phyloP scores from a whole-genome alignment of 1,140 invertebrate species.

The Monomorium pharaonis region DNA sequence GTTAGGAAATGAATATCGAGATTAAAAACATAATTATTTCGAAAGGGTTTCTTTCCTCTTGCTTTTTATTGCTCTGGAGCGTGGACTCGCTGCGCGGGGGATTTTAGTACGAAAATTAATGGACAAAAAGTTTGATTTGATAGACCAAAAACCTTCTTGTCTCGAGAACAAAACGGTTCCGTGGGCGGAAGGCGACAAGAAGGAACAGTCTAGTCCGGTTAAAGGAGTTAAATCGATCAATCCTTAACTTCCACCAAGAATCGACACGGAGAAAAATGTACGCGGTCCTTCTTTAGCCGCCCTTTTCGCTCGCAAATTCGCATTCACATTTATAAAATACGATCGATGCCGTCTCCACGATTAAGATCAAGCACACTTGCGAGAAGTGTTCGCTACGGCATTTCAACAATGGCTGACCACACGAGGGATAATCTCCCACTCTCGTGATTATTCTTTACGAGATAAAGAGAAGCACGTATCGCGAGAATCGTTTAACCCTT shows the following conservation, averaged over 20 bases:
- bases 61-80: background rate
- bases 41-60: background rate
- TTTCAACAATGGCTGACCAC: background rate
- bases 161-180: conserved; percentile 38
- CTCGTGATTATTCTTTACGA: background rate
- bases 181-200: background rate
- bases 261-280: conserved; percentile 12
- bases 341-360: background rate
- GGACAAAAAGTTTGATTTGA: conserved; percentile 25
- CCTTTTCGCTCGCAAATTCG: background rate
- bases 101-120: conserved; percentile 28
- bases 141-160: conserved; percentile 28
- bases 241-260: conserved; percentile 39
- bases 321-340: background rate
- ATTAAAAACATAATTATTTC: background rate
- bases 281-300: conserved; percentile 5
- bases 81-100: background rate
- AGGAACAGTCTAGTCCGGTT: background rate
- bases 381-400: background rate
- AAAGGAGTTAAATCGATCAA: conserved; percentile 63
- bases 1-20: background rate
- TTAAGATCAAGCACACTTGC: background rate
- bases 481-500: background rate
- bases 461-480: background rate
- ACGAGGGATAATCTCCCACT: background rate